Percentiles rank a stretch among this genome's conserved stretches.
These are phyloP conservation scores for Crotalus viridis DNA, from an alignment of 2,113 vertebrate genomes.

Conservation along the genomic window DNA sequence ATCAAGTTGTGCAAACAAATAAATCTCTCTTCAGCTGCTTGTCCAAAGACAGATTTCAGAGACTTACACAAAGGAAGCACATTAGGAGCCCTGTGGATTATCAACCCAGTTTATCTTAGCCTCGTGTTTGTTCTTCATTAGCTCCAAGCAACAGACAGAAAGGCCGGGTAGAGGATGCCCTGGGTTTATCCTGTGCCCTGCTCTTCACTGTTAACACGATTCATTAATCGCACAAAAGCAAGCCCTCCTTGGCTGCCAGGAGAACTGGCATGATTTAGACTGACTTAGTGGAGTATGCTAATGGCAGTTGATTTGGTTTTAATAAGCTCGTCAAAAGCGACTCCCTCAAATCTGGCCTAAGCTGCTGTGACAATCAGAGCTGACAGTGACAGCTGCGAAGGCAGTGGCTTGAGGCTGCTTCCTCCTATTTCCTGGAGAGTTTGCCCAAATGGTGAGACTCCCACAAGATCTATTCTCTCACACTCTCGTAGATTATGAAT, in stretches of 20 bases:
- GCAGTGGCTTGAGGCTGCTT: neutral
- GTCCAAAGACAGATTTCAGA: conserved; percentile 41
- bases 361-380: conserved; percentile 43
- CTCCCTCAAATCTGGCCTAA: conserved; percentile 40
- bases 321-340: conserved; percentile 45
- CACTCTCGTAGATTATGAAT: conserved; percentile 55
- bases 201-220: conserved; percentile 46
- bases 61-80: conserved; percentile 35
- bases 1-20: conserved; percentile 80
- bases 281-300: conserved; percentile 43
- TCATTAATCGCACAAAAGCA: conserved; percentile 59
- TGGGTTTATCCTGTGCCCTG: neutral
- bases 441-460: conserved; percentile 65
- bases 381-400: conserved; percentile 49
- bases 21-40: conserved; percentile 31
- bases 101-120: conserved; percentile 50
- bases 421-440: neutral
- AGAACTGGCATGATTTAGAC: conserved; percentile 31
- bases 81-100: conserved; percentile 41
- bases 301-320: conserved; percentile 37
- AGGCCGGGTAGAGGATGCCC: conserved; percentile 38
- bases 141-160: conserved; percentile 50
- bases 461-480: conserved; percentile 62
- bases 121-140: conserved; percentile 60
- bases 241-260: neutral